These are phyloP conservation scores for Cottoperca gobio DNA, from an alignment of 2,797 vertebrate species.

Conservation along the genomic window DNA sequence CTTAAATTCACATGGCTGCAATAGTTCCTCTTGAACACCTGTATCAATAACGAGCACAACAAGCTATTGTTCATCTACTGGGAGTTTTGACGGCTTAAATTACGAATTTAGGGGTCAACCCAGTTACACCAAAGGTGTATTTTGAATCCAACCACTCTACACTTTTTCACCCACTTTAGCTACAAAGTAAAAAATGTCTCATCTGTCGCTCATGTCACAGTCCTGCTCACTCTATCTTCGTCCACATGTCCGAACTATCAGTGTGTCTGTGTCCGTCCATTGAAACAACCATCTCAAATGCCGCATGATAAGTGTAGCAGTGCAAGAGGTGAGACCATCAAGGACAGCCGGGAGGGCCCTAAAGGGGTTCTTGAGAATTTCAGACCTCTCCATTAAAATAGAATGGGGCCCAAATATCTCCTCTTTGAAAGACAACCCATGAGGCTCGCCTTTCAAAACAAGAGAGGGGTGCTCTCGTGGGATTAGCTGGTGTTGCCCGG, in stretches of 20 bases:
- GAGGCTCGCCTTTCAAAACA: constrained; percentile 80
- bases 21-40: not conserved
- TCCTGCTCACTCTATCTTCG: constrained; percentile 58
- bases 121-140: constrained; percentile 38
- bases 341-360: constrained; percentile 65
- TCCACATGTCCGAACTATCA: constrained; percentile 75
- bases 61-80: constrained; percentile 18
- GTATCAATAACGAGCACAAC: not conserved
- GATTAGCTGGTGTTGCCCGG: constrained; percentile 77
- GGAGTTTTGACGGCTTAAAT: constrained; percentile 46
- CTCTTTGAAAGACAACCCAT: constrained; percentile 73
- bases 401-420: constrained; percentile 68
- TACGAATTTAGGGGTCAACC: constrained; percentile 46
- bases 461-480: constrained; percentile 72
- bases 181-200: constrained; percentile 56
- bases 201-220: constrained; percentile 41
- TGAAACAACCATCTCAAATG: constrained; percentile 66
- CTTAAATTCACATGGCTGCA: not conserved
- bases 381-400: constrained; percentile 79
- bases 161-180: constrained; percentile 60
- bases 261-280: constrained; percentile 47
- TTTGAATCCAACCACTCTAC: constrained; percentile 51
- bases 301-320: constrained; percentile 54
- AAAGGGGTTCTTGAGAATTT: constrained; percentile 71
- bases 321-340: constrained; percentile 64